Conservation (phyloP, 2,888 invertebrate genomes). For the Melieria omissa region DNA sequence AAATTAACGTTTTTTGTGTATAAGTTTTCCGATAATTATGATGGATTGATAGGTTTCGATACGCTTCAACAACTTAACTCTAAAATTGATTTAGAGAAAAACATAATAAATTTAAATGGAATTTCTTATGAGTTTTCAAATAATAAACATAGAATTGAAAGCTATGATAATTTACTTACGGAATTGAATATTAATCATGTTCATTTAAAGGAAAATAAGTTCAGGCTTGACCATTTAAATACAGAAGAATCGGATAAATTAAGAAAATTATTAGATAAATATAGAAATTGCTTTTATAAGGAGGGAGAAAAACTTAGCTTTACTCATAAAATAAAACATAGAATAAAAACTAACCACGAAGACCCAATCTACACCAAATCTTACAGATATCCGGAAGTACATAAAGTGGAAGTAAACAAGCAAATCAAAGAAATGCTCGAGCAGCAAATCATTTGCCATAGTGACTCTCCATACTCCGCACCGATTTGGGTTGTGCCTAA, state of each 20-base stretch:
- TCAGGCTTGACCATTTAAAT: constrained; percentile 6
- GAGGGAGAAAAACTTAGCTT: constrained; percentile 9
- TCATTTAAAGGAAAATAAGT: background rate
- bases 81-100: constrained; percentile 4
- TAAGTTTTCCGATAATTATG: constrained; percentile 13
- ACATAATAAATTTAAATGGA: background rate
- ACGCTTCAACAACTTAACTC: constrained; percentile 8
- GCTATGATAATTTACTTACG: background rate
- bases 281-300: constrained; percentile 54
- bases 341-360: constrained; percentile 18
- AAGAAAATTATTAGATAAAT: constrained; percentile 1
- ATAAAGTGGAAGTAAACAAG: constrained; percentile 5
- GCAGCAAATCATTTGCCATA: constrained; percentile 33
- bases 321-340: constrained; percentile 25
- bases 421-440: background rate
- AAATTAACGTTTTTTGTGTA: background rate
- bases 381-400: constrained; percentile 22
- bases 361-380: constrained; percentile 7
- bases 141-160: constrained; percentile 4
- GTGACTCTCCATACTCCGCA: constrained; percentile 34
- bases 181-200: background rate
- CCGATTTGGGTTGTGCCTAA: constrained; percentile 37
- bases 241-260: constrained; percentile 5
- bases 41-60: constrained; percentile 17
- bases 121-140: background rate